These are phyloP conservation scores for Rostratula benghalensis DNA, from an alignment of 2,113 vertebrate species.

Conservation along the genomic window DNA sequence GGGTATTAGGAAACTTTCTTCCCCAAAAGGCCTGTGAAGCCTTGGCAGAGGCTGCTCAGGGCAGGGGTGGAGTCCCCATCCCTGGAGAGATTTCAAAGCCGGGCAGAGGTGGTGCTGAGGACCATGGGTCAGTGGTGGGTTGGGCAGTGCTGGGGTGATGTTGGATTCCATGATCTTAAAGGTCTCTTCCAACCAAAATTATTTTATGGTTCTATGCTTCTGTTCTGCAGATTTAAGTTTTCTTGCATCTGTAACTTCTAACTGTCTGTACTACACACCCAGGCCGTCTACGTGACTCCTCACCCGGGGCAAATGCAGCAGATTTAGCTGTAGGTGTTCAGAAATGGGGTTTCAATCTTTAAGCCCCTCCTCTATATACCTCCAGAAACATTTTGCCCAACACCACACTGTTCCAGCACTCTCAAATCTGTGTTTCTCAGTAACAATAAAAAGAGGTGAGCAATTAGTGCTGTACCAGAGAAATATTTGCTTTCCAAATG, in stretches of 20 bases:
- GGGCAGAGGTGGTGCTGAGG: background rate
- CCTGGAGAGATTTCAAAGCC: background rate
- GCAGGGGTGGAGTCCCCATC: background rate
- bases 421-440: background rate
- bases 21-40: background rate
- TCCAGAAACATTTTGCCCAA: background rate
- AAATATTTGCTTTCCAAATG: background rate
- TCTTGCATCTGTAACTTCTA: background rate
- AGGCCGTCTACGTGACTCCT: background rate
- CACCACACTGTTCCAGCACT: background rate
- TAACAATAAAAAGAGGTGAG: background rate
- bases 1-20: background rate
- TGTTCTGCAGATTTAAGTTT: background rate
- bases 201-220: background rate
- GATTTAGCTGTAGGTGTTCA: background rate
- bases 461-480: background rate
- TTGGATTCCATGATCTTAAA: background rate
- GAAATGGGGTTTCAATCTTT: background rate
- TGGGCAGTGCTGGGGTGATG: background rate
- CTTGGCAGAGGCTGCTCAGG: background rate
- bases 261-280: background rate
- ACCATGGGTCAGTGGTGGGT: background rate
- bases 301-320: background rate
- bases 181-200: background rate
- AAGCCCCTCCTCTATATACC: background rate